phyloP scores from a whole-genome alignment of 1,140 invertebrate genomes.

The Drosophila burlai region DNA sequence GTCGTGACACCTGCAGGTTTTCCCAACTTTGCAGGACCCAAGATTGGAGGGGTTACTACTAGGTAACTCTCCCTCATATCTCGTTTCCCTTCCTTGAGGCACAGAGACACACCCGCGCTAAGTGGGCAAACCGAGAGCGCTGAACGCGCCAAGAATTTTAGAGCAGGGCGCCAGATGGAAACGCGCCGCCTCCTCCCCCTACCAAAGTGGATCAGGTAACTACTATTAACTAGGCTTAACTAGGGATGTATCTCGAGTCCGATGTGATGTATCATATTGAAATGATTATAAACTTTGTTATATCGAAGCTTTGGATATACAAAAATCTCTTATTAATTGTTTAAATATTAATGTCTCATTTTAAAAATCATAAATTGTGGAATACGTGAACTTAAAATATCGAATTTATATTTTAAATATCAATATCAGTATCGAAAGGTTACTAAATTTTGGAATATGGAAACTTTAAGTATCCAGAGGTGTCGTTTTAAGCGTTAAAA shows the following conservation, averaged over 20 bases:
- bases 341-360: neutral
- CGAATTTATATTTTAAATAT: too few relatives aligned
- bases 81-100: neutral
- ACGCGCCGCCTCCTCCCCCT: neutral
- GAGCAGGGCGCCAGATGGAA: conserved; percentile 56
- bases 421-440: neutral
- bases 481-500: neutral
- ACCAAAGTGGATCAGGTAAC: conserved; percentile 40
- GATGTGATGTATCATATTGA: neutral
- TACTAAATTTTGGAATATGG: neutral
- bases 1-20: conserved; percentile 77
- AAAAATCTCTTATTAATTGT: neutral
- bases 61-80: too few relatives aligned
- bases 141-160: conserved; percentile 27
- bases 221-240: conserved; percentile 3
- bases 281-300: neutral
- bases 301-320: neutral
- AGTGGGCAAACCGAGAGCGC: conserved; percentile 55
- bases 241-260: neutral
- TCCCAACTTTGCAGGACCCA: conserved; percentile 26
- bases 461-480: neutral
- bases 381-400: too few relatives aligned
- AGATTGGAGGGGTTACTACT: neutral
- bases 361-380: neutral
- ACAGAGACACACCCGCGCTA: conserved; percentile 4